Evolutionary conservation across 2,888 invertebrate species (phyloP), one percentile per base, ranked within the genome.

Genomic region (Podabrus alpinus): DNA sequence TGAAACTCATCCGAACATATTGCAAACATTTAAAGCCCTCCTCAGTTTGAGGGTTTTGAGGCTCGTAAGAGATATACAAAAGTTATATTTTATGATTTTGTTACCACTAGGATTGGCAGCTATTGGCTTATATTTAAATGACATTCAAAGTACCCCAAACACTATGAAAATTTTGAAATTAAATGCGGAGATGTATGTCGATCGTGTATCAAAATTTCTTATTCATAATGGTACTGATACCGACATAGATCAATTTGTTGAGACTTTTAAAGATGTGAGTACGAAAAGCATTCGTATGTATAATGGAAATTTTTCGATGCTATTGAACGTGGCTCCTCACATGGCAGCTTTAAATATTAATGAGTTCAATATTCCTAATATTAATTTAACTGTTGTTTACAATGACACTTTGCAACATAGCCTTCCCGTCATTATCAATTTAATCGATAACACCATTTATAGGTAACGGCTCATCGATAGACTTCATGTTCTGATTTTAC

Each of bases 381-480:
- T 91, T 71, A 90, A 90, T 77, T 87, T 93, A 16, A 90, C 91
- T 80, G 88, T 92, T 59, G 90, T 92, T 77, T 94, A 94, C 86
- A 96, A 96, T 84, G 94, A 94, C 83, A 94, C 95, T 0, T 92
- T 91, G 82, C 91, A 94, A 68, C 95, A 95, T 85, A 92, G 94
- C 77, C 87, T 95, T 81, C 95, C 95, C 3, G 92, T 94, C 76
- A 88, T 94, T 60, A 86, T 94, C 66, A 94, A 94, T 86, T 87
- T 93, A 71, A 87, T 94, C 80, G 92, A 92, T 80, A 94, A 94
- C 85, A 90, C 91, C 69, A 88, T 93, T 80, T 92, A 92, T 84
- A 92, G 91, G 94, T 93, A 85, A 88, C 86, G 77, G 61, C 17
- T 4, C 2, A 7, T n/a, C 15, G 60, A 21, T 66, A 15, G 5